These are phyloP conservation scores for Chrysomallon squamiferum DNA, from an alignment of 1,140 invertebrate species.

Conservation along the genomic window DNA sequence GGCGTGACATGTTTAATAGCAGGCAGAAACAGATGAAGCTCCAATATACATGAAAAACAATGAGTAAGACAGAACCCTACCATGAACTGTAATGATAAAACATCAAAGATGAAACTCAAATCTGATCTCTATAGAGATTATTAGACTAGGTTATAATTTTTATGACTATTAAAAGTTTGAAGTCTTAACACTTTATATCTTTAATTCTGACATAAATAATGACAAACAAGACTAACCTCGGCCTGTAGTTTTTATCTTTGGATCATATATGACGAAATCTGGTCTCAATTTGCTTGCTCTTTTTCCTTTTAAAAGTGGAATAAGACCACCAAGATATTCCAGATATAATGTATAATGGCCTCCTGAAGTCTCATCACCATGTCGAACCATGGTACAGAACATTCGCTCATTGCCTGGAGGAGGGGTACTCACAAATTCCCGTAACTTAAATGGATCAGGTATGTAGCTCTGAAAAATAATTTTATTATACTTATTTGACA, in stretches of 20 bases:
- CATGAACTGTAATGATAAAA: too few relatives aligned
- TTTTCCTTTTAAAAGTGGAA: conserved; percentile 94
- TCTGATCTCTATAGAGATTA: too few relatives aligned
- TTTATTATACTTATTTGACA: too few relatives aligned
- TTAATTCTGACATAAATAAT: too few relatives aligned
- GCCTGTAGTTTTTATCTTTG: conserved; percentile 63
- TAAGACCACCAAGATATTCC: conserved; percentile 92
- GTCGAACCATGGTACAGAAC: conserved; percentile 95
- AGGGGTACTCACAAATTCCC: conserved; percentile 92
- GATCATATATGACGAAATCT: conserved; percentile 98
- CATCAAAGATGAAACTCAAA: too few relatives aligned
- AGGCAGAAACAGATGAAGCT: background rate
- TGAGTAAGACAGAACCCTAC: too few relatives aligned
- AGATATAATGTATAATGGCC: conserved; percentile 94
- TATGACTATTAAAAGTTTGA: too few relatives aligned
- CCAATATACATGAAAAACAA: background rate
- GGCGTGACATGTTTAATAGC: background rate
- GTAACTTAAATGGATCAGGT: conserved; percentile 83
- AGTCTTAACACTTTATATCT: too few relatives aligned
- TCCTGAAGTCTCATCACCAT: conserved; percentile 79
- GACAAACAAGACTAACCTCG: conserved; percentile 24
- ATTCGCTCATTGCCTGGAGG: conserved; percentile 82
- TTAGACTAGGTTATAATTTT: too few relatives aligned
- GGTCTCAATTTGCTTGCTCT: conserved; percentile 95
- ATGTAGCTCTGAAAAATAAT: conserved; percentile 81